Percentiles rank a stretch among this genome's conserved stretches.
Evolutionary conservation across 2,797 vertebrate genomes (phyloP).

Genomic region (Acomys russatus): DNA sequence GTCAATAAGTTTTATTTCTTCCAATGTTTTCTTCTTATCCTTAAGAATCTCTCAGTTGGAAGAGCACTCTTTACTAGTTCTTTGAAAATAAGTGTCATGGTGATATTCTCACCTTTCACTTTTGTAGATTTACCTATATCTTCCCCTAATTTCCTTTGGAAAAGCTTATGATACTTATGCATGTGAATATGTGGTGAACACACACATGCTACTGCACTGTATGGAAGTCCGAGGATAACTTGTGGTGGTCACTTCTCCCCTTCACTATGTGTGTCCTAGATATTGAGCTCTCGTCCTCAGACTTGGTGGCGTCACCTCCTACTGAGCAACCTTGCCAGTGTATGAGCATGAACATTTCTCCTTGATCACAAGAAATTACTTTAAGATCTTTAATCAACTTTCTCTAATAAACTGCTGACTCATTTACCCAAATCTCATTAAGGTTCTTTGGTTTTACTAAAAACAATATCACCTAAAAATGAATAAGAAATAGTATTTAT

Average conservation of each 20-base stretch:
- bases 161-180: too few relatives aligned
- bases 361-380: background rate
- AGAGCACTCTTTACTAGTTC: background rate
- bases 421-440: background rate
- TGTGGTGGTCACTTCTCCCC: background rate
- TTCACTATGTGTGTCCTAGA: background rate
- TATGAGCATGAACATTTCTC: background rate
- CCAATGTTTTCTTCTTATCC: background rate
- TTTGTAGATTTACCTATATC: background rate
- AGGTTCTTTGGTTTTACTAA: background rate
- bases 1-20: background rate
- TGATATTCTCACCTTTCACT: background rate
- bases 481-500: background rate
- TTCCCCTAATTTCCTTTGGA: background rate
- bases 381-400: background rate
- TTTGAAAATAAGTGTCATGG: background rate
- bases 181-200: background rate
- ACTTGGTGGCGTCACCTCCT: background rate
- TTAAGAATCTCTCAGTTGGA: background rate
- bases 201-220: background rate
- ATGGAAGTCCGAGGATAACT: background rate
- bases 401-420: background rate
- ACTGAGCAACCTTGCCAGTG: background rate
- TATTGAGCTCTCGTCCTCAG: background rate
- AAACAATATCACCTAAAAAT: background rate